Base-by-base conservation (phyloP, 2,113 vertebrate genomes). In the Saguinus midas region DNA sequence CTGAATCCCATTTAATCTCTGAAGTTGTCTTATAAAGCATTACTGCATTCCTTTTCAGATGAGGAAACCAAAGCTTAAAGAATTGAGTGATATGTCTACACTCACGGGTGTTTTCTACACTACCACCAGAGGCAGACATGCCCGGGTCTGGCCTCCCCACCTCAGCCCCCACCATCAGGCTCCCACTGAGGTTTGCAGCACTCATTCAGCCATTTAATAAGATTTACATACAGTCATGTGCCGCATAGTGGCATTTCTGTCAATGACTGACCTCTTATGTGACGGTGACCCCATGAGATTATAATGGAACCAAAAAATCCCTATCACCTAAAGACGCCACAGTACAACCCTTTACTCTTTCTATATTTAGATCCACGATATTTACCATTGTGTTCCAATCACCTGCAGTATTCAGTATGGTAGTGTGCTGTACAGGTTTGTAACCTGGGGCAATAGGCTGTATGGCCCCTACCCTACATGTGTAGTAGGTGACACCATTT, bases 111-210 rank as follows among this genome's bases (percentile, higher is more conserved):
- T 0, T 1, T 70, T n/a, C 35, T 16, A 12, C 50, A 9, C 8
- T 9, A 6, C 40, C 1, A 0, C 3, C 10, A 5, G 6, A 4
- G n/a, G 45, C 37, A 11, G 25, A 6, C 16, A 0, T 27, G 8
- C 25, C 18, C 0, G 2, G 6, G 12, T 45, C 70, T 16, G 25
- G 3, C 79, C 43, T 35, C 70, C 43, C 1, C 2, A 20, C 40
- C 80, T 29, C 32, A 21, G 2, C 8, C 43, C 43, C 61, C 25
- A 21, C 27, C 85, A 21, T 6, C 35, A 20, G 23, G 57, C 66
- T 57, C 2, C 8, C 3, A 6, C 1, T 11, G 29, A 55, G 64
- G 45, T 10, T 55, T 32, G 79, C 45, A 40, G n/a, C 16, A 0
- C 25, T 32, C 8, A 3, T 10, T 23, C 20, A 0, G 6, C 48